Conservation (phyloP, 2,113 vertebrate genomes). For the Candoia aspera region DNA sequence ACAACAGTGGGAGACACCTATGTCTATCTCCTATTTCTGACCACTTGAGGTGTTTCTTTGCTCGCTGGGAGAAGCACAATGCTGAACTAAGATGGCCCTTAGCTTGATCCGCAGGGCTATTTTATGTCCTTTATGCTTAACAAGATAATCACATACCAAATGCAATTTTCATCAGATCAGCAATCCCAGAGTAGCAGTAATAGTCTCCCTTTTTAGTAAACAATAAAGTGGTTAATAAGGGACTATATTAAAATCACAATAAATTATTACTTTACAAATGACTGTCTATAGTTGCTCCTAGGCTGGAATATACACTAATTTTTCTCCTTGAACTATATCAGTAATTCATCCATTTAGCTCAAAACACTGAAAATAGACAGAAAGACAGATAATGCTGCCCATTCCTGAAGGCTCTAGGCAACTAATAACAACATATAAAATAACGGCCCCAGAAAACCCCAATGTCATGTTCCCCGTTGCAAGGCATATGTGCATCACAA, state of each 20-base stretch:
- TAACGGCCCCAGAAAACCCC: neutral
- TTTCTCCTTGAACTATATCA: conserved; percentile 13
- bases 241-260: neutral
- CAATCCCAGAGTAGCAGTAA: neutral
- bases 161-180: neutral
- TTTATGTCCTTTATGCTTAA: neutral
- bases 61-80: neutral
- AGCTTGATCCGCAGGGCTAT: neutral
- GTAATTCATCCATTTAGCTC: neutral
- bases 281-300: neutral
- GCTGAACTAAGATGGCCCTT: neutral
- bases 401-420: neutral
- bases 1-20: neutral
- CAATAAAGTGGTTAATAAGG: neutral
- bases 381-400: neutral
- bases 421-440: neutral
- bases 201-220: neutral
- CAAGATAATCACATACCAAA: neutral
- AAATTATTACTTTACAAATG: neutral
- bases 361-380: neutral
- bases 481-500: too few species aligned
- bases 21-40: neutral
- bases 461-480: too few species aligned
- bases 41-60: neutral
- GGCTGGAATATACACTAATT: neutral